Evolutionary conservation across 2,113 vertebrate species (phyloP).

Genomic region (Epinephelus moara): DNA sequence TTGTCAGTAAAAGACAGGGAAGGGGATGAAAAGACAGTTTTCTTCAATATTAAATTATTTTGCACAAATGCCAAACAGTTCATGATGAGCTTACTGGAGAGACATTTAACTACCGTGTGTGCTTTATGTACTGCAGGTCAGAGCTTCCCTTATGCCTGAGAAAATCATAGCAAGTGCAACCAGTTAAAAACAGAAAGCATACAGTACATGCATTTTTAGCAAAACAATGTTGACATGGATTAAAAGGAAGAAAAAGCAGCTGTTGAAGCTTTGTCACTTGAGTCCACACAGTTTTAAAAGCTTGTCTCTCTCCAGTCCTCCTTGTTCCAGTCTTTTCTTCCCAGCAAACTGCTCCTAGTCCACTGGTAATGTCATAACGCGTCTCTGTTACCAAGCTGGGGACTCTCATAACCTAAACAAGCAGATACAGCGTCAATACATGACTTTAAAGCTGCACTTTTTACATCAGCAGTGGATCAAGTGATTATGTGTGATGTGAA

Average conservation of each 20-base stretch:
- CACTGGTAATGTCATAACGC: slow-evolving; percentile 77
- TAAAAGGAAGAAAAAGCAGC: slow-evolving; percentile 32
- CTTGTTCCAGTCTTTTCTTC: slow-evolving; percentile 31
- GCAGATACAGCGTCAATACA: slow-evolving; percentile 33
- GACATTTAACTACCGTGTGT: slow-evolving; percentile 50
- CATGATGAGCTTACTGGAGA: slow-evolving; percentile 39
- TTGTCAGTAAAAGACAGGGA: slow-evolving; percentile 74
- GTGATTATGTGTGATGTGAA: background rate
- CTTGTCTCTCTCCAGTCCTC: slow-evolving; percentile 78
- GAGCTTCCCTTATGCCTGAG: slow-evolving; percentile 59
- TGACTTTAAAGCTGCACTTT: background rate
- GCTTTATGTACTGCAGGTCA: slow-evolving; percentile 40
- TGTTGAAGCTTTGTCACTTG: slow-evolving; percentile 18
- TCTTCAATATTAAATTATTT: slow-evolving; percentile 35
- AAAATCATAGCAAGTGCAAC: slow-evolving; percentile 66
- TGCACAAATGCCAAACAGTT: slow-evolving; percentile 59
- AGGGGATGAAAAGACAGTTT: slow-evolving; percentile 17
- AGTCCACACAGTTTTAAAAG: slow-evolving; percentile 71
- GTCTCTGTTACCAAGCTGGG: slow-evolving; percentile 74
- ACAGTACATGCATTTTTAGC: slow-evolving; percentile 73
- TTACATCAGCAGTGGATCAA: background rate
- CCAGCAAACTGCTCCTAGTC: slow-evolving; percentile 34
- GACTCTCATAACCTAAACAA: slow-evolving; percentile 73
- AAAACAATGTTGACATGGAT: slow-evolving; percentile 47
- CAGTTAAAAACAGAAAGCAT: slow-evolving; percentile 55